Evolutionary conservation across 2,113 vertebrate species (phyloP).

Genomic region (Prolemur simus): DNA sequence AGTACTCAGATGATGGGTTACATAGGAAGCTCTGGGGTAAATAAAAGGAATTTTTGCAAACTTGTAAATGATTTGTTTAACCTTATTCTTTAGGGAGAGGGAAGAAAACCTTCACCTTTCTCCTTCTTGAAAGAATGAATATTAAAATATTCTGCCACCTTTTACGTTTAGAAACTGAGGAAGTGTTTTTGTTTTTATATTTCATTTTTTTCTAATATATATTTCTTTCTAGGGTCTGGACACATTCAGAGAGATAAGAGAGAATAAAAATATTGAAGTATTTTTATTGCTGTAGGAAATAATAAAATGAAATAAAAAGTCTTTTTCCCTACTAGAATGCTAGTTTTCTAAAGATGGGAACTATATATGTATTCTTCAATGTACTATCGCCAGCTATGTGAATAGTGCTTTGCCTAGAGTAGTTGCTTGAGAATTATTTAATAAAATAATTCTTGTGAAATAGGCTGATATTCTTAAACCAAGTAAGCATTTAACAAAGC

Average conservation of each 20-base stretch:
- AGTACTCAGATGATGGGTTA: background rate
- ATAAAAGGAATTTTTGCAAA: slow-evolving; percentile 59
- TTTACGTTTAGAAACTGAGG: background rate
- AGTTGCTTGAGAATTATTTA: background rate
- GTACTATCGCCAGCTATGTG: background rate
- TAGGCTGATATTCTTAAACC: background rate
- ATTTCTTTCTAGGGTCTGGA: background rate
- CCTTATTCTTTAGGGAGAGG: slow-evolving; percentile 46
- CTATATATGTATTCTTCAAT: background rate
- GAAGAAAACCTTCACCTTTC: slow-evolving; percentile 43
- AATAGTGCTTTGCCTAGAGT: background rate
- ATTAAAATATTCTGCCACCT: background rate
- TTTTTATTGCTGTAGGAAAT: background rate
- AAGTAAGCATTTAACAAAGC: background rate
- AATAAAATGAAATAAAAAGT: background rate
- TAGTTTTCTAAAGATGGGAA: background rate
- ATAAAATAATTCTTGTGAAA: background rate
- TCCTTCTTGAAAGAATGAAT: slow-evolving; percentile 14
- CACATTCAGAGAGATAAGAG: background rate
- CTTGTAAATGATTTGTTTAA: slow-evolving; percentile 66
- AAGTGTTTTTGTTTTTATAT: background rate
- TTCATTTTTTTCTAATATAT: background rate
- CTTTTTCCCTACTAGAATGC: background rate
- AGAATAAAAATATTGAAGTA: background rate
- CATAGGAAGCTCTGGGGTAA: slow-evolving; percentile 43